Evolutionary conservation across 2,888 invertebrate genomes (phyloP).

Genomic region (Andrena bucephala): DNA sequence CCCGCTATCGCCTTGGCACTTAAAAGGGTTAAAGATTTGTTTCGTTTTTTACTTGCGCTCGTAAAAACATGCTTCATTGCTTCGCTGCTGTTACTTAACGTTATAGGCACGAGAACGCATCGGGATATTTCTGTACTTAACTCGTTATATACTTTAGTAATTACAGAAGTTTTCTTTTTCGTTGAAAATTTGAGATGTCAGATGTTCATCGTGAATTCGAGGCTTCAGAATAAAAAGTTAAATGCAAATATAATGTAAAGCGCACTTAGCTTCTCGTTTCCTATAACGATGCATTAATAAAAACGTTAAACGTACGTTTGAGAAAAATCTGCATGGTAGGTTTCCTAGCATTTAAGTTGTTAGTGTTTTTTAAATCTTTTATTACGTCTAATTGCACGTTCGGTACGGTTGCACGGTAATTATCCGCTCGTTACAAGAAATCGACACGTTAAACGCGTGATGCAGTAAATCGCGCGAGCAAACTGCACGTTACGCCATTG

Average conservation of each 20-base stretch:
- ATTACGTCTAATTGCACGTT: conserved; percentile 42
- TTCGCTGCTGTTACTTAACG: conserved; percentile 22
- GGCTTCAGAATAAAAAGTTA: no score
- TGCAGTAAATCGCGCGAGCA: conserved; percentile 29
- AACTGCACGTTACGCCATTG: conserved; percentile 18
- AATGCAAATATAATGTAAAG: no score
- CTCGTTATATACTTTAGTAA: not conserved
- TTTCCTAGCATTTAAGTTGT: conserved; percentile 10
- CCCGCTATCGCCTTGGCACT: conserved; percentile 38
- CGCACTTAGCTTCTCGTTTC: not conserved
- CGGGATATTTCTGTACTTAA: not conserved
- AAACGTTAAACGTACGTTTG: not conserved
- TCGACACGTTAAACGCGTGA: conserved; percentile 23
- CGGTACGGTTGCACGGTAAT: conserved; percentile 26
- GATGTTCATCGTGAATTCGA: no score
- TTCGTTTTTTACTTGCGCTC: conserved; percentile 42
- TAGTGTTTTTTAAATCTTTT: conserved; percentile 3
- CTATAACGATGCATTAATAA: not conserved
- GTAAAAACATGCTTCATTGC: conserved; percentile 50
- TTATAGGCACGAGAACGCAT: not conserved
- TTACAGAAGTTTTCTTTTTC: not conserved
- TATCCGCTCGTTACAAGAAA: conserved; percentile 43
- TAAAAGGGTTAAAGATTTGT: conserved; percentile 49
- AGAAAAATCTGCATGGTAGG: conserved; percentile 8
- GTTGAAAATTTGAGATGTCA: not conserved